These are phyloP conservation scores for Calosoma granatense DNA, from an alignment of 1,140 invertebrate genomes.

Conservation along the genomic window DNA sequence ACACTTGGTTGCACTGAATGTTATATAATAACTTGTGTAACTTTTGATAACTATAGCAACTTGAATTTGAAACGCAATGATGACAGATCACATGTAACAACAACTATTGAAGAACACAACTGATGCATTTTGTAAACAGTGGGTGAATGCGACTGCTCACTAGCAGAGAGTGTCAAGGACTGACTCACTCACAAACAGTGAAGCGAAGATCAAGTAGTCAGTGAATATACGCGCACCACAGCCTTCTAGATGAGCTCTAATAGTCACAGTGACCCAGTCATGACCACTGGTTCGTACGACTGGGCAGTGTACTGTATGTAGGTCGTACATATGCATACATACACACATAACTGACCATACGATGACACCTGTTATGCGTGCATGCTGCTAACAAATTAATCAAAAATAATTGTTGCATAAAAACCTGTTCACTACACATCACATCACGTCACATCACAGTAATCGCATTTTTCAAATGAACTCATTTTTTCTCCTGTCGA, in stretches of 20 bases:
- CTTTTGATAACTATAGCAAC: no score
- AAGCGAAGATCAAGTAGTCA: background rate
- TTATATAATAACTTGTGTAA: no score
- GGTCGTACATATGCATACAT: background rate
- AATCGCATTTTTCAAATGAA: no score
- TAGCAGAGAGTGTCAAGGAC: background rate
- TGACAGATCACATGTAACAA: no score
- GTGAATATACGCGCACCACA: constrained; percentile 21
- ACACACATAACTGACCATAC: background rate
- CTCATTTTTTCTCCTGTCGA: background rate
- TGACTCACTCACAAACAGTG: no score
- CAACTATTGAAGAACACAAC: no score
- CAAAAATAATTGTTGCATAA: background rate
- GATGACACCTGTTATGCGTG: background rate
- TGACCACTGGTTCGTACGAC: constrained; percentile 18
- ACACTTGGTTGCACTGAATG: no score
- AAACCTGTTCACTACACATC: background rate
- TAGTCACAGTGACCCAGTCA: constrained; percentile 29
- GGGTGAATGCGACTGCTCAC: no score
- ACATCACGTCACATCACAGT: no score
- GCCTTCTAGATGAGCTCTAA: constrained; percentile 34
- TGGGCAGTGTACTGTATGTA: background rate
- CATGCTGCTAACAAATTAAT: background rate
- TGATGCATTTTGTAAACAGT: no score
- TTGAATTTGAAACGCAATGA: no score